Evolutionary conservation across 2,888 invertebrate genomes (phyloP), one percentile per base, ranked within the genome.

Genomic region (Zygothrica quintamaculata): DNA sequence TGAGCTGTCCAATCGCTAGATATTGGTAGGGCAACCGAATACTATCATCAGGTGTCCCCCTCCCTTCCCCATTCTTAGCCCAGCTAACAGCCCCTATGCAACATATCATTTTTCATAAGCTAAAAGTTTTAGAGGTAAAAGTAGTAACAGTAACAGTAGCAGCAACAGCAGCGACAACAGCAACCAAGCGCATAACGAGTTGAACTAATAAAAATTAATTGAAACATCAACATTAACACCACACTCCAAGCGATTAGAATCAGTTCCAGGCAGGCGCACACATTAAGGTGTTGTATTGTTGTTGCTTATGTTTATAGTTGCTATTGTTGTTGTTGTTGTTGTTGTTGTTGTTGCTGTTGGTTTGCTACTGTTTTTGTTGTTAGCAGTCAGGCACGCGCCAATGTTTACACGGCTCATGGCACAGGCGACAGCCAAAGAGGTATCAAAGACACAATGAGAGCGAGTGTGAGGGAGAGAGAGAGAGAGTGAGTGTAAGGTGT

Each of bases 341-440:
- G 50, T 44, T 56, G 36, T 25, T 47, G 43, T n/a, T 50, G 51
- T 13, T 50, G 29, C 33, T 53, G 36, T 29, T 58, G 36, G n/a
- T n/a, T n/a, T n/a, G n/a, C n/a, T n/a, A n/a, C 33, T 68, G 37
- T 51, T 65, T 26, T 58, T 78, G 65, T 67, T 85, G 79, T 42
- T 61, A 75, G 44, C 64, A 55, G 72, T 48, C 56, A 48, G 74
- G 78, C 88, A 87, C 88, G 88, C 84, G 88, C 74, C 71, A 79
- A 78, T 81, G 82, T 86, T 87, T 87, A 88, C 81, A 81, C 88
- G 84, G 84, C 76, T 86, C 72, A 74, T 56, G 84, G 84, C 74
- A 72, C 76, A 76, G 36, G 53, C 65, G 65, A 65, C 73, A 57
- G 66, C 43, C 56, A 47, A 34, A 56, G 42, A 37, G 55, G 15